Percentiles rank a stretch among this genome's conserved stretches.
Evolutionary conservation across 2,888 invertebrate species (phyloP).

Genomic region (Ephialtes manifestator): DNA sequence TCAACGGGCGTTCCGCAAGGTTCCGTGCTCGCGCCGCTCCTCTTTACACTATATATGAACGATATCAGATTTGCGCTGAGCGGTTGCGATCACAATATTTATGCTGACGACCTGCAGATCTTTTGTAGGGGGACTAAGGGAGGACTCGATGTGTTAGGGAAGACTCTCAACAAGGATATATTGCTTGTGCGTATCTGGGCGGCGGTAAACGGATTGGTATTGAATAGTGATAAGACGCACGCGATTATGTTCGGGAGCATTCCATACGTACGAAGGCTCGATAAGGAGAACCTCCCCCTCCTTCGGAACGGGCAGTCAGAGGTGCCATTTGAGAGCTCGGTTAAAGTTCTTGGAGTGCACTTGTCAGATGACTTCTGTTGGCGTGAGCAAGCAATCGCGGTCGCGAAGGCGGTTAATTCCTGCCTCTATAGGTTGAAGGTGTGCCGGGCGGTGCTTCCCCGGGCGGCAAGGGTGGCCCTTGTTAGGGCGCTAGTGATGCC

Average conservation of each 20-base stretch:
- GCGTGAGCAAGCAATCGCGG: background rate
- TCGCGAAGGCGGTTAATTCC: no score
- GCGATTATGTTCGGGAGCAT: background rate
- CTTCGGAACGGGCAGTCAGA: background rate
- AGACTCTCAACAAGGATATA: no score
- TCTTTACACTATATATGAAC: background rate
- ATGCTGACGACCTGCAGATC: background rate
- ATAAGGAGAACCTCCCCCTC: background rate
- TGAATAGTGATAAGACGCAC: no score
- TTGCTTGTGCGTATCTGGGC: no score
- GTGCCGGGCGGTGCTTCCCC: no score
- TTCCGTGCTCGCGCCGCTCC: background rate
- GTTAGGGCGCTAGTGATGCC: no score
- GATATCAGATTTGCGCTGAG: background rate
- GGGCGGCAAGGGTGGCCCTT: no score
- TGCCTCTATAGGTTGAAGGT: no score
- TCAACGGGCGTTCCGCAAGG: background rate
- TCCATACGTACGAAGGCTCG: background rate
- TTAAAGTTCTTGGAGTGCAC: background rate
- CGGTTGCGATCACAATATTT: background rate
- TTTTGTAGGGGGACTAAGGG: slow-evolving; percentile 1
- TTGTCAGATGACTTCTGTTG: background rate
- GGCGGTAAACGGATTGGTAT: no score
- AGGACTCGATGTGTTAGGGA: background rate
- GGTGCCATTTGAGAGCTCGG: background rate